Evolutionary conservation across 1,140 invertebrate genomes (phyloP).

Genomic region (Conus ventricosus): DNA sequence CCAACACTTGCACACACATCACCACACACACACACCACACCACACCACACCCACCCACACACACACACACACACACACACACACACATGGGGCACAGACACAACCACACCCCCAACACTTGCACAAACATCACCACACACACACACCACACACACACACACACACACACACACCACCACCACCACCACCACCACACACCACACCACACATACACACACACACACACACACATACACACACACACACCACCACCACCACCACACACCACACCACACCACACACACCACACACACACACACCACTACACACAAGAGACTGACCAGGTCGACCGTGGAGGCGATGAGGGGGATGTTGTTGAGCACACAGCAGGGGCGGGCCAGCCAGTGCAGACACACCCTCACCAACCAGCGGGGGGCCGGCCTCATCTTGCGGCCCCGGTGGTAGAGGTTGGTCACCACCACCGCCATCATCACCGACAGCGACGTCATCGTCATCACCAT

Average conservation of each 20-base stretch:
- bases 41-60: too few relatives aligned
- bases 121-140: not conserved
- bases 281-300: too few relatives aligned
- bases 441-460: conserved; percentile 73
- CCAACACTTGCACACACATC: conserved; percentile 3
- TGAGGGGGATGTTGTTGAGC: conserved; percentile 64
- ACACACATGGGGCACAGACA: not conserved
- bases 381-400: conserved; percentile 59
- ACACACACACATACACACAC: too few relatives aligned
- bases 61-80: conserved; percentile 10
- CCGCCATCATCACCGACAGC: conserved; percentile 72
- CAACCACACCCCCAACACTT: not conserved
- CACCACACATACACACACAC: too few relatives aligned
- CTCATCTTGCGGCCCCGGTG: conserved; percentile 67
- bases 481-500: conserved; percentile 75
- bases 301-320: conserved; percentile 38
- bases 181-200: not conserved
- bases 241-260: too few relatives aligned
- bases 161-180: not conserved
- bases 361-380: conserved; percentile 61
- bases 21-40: conserved; percentile 1
- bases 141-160: conserved; percentile 13
- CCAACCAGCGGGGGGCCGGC: conserved; percentile 65
- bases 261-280: too few relatives aligned
- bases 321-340: conserved; percentile 65